These are phyloP conservation scores for Coptotermes formosanus DNA, from an alignment of 1,140 invertebrate species.

Conservation along the genomic window DNA sequence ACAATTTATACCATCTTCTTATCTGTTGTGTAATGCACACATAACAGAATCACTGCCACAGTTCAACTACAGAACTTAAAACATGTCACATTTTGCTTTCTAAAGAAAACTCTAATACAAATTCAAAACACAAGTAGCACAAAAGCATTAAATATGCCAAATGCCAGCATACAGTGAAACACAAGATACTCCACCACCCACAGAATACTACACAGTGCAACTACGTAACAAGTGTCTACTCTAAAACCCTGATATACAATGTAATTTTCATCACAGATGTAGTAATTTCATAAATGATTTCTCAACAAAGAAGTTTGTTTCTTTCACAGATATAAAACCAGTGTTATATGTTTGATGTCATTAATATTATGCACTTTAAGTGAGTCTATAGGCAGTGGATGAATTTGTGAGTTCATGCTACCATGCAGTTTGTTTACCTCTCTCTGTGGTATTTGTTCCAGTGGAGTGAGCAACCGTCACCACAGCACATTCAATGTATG, in stretches of 20 bases:
- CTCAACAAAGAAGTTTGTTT: too few species aligned
- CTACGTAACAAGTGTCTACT: too few species aligned
- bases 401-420: not conserved
- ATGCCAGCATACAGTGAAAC: not conserved
- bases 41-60: too few species aligned
- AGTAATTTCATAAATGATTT: too few species aligned
- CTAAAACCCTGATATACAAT: too few species aligned
- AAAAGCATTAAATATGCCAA: slow-evolving; percentile 25
- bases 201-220: not conserved
- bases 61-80: too few species aligned
- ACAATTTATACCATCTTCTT: too few species aligned
- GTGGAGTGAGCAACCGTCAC: not conserved
- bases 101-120: too few species aligned
- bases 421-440: not conserved
- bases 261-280: too few species aligned
- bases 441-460: slow-evolving; percentile 1
- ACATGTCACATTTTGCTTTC: too few species aligned
- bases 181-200: not conserved
- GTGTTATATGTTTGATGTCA: not conserved
- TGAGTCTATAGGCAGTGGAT: not conserved
- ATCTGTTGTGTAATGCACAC: too few species aligned
- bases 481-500: slow-evolving; percentile 29
- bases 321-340: too few species aligned
- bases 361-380: not conserved
- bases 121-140: slow-evolving; percentile 38